These are phyloP conservation scores for Pomatorhinus ruficollis DNA, from an alignment of 2,113 vertebrate genomes.

Conservation along the genomic window DNA sequence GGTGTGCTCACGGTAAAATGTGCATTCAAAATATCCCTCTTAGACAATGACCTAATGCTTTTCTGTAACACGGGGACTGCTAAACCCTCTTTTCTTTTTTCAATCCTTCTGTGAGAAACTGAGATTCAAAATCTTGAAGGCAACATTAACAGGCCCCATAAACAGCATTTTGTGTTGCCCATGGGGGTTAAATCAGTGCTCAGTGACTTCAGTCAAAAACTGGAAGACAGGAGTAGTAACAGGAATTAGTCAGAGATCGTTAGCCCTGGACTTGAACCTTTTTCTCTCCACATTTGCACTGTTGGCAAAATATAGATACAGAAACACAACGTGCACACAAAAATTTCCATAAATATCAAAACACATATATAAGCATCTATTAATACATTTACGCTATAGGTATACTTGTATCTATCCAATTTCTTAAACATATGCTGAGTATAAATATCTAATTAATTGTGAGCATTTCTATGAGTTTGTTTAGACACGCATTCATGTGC, in stretches of 20 bases:
- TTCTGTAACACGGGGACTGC: background rate
- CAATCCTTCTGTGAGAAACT: background rate
- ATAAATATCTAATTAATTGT: background rate
- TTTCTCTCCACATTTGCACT: background rate
- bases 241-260: background rate
- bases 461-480: background rate
- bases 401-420: background rate
- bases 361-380: background rate
- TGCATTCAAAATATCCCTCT: background rate
- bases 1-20: background rate
- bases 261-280: background rate
- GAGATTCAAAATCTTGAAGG: background rate
- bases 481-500: background rate
- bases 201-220: background rate
- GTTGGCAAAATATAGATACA: background rate
- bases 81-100: background rate
- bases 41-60: slow-evolving; percentile 19
- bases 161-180: background rate
- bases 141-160: background rate
- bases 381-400: background rate
- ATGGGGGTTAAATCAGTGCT: background rate
- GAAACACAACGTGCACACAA: background rate
- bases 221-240: background rate
- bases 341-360: background rate
- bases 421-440: background rate